These are phyloP conservation scores for Mus caroli DNA, from an alignment of 2,797 vertebrate species.

Conservation along the genomic window DNA sequence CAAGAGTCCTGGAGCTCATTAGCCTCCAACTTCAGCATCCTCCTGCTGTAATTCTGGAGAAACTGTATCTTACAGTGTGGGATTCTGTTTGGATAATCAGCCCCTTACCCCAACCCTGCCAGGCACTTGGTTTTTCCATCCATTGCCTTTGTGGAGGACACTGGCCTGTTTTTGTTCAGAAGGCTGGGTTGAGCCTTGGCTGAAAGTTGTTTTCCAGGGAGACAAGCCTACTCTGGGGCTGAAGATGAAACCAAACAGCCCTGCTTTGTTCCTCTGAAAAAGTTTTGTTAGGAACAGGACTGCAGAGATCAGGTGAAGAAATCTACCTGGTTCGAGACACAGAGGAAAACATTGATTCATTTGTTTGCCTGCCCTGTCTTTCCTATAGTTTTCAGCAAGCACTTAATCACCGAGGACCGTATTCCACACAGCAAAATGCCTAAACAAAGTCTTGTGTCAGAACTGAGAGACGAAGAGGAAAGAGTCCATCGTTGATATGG, in stretches of 20 bases:
- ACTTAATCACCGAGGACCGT: neutral
- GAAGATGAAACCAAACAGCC: neutral
- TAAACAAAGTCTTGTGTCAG: neutral
- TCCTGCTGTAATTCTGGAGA: conserved; percentile 6
- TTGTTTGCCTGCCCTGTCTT: neutral
- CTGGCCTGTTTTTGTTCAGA: neutral
- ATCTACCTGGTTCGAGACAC: neutral
- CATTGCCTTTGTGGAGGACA: neutral
- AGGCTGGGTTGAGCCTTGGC: neutral
- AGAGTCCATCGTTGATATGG: neutral
- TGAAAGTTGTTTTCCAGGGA: neutral
- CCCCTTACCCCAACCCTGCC: neutral
- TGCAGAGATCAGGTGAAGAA: neutral
- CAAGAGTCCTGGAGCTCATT: neutral
- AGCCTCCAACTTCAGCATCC: neutral
- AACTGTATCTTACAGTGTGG: neutral
- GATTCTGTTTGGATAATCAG: neutral
- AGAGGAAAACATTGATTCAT: neutral
- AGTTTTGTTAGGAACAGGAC: neutral
- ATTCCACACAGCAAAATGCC: neutral
- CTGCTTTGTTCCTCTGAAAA: neutral
- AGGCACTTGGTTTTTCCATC: neutral
- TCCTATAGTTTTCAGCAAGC: neutral
- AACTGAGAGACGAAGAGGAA: neutral
- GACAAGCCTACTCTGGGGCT: neutral